phyloP scores from a whole-genome alignment of 37 sponge, comb jelly and placozoan genomes.

The Halichondria panicea region DNA sequence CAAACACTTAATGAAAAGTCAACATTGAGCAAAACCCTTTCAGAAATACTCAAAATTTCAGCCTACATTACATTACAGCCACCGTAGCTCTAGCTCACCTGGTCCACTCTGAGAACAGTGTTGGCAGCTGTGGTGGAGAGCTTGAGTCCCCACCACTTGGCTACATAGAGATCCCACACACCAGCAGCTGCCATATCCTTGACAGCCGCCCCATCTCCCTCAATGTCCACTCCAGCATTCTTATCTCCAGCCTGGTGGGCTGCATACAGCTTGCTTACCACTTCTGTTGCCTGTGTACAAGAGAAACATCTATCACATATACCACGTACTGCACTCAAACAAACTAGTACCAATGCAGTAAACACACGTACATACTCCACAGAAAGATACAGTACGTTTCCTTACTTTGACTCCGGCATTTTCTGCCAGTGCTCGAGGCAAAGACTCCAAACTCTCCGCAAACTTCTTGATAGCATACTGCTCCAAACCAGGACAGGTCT shows the following conservation, averaged over 20 bases:
- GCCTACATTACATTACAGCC: not conserved
- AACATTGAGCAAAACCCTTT: too few species aligned
- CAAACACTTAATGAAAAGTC: too few species aligned
- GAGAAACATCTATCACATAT: too few species aligned
- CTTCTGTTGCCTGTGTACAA: constrained; percentile 79
- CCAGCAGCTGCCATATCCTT: constrained; percentile 62
- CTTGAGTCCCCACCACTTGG: constrained; percentile 93
- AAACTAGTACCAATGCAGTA: too few species aligned
- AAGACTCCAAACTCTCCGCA: constrained; percentile 83
- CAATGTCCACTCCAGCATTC: constrained; percentile 74
- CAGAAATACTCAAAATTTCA: too few species aligned
- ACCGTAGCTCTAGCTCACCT: constrained; percentile 49
- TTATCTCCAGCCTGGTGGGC: constrained; percentile 82
- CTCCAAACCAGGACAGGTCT: constrained; percentile 95
- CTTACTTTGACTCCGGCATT: constrained; percentile 92
- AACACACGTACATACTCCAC: too few species aligned
- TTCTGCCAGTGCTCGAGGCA: constrained; percentile 90
- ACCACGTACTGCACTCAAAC: too few species aligned
- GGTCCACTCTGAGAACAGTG: constrained; percentile 94
- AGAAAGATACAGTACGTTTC: not conserved
- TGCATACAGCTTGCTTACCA: constrained; percentile 87
- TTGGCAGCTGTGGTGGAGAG: constrained; percentile 88
- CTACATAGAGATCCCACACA: constrained; percentile 75
- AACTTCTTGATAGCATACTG: constrained; percentile 98
- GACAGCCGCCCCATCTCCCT: constrained; percentile 60